phyloP scores from a whole-genome alignment of 2,113 vertebrate species.

The Passer montanus region DNA sequence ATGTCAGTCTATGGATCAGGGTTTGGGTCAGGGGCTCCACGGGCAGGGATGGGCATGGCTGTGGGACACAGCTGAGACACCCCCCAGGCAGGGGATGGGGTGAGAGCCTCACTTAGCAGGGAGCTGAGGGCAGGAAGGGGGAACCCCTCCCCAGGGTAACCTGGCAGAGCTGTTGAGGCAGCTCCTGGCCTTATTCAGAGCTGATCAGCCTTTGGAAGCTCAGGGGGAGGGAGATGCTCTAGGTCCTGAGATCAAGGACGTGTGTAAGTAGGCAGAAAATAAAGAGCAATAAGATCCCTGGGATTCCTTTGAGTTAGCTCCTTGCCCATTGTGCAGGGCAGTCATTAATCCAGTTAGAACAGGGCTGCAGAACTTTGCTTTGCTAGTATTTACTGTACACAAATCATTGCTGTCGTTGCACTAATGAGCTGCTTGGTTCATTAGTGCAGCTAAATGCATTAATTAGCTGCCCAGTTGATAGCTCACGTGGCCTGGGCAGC shows the following conservation, averaged over 20 bases:
- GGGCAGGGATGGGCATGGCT: background rate
- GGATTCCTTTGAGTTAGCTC: background rate
- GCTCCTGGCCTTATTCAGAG: background rate
- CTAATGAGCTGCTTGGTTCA: background rate
- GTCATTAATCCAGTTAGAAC: background rate
- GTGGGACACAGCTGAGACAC: background rate
- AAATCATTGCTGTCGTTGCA: background rate
- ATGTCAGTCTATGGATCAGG: background rate
- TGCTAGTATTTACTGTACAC: background rate
- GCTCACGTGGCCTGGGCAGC: background rate
- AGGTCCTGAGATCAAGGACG: background rate
- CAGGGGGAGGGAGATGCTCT: background rate
- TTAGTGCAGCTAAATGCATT: background rate
- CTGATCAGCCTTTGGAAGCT: background rate
- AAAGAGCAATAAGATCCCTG: background rate
- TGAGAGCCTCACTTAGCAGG: background rate
- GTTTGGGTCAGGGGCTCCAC: background rate
- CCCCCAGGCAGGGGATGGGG: too few relatives aligned
- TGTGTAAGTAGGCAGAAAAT: background rate
- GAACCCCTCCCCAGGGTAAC: fast-evolving
- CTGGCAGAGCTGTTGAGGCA: background rate
- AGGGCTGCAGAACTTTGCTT: background rate
- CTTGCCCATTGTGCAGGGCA: background rate
- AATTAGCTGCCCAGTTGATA: background rate
- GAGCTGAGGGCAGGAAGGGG: background rate